A percentile compares a stretch with the other conserved stretches of the same genome.
phyloP scores from a whole-genome alignment of 2,888 invertebrate genomes.

The Pteria penguin region DNA sequence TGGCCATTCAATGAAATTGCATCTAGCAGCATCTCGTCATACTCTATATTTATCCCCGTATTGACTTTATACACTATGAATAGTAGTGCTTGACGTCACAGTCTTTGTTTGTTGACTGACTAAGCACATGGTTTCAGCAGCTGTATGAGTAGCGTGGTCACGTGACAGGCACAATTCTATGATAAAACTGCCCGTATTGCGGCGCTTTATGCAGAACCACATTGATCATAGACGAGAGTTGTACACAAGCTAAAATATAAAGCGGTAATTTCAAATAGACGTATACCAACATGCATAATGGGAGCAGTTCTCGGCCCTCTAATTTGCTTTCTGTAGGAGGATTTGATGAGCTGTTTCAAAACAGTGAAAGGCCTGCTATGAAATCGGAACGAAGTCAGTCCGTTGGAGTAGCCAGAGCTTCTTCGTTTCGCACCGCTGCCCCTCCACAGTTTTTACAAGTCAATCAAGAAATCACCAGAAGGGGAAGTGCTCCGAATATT shows the following conservation, averaged over 20 bases:
- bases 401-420: conserved; percentile 9
- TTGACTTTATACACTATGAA: too few relatives aligned
- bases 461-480: not conserved
- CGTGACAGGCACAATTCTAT: not conserved
- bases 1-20: too few relatives aligned
- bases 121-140: not conserved
- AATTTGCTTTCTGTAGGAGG: not conserved
- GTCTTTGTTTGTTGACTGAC: not conserved
- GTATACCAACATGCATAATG: too few relatives aligned
- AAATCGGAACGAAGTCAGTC: not conserved
- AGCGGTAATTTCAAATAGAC: not conserved
- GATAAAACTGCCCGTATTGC: too few relatives aligned
- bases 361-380: not conserved
- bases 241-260: not conserved
- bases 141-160: not conserved
- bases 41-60: too few relatives aligned
- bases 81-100: too few relatives aligned
- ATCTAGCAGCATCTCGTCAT: too few relatives aligned
- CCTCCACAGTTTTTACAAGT: conserved; percentile 11
- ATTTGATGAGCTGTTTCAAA: not conserved
- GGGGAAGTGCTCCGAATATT: conserved; percentile 9
- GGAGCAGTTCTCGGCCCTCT: not conserved
- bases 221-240: not conserved
- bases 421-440: conserved; percentile 5
- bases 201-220: not conserved